A percentile compares a stretch with the other conserved stretches of the same genome.
Evolutionary conservation across 2,113 vertebrate species (phyloP).

Genomic region (Chunga burmeisteri): DNA sequence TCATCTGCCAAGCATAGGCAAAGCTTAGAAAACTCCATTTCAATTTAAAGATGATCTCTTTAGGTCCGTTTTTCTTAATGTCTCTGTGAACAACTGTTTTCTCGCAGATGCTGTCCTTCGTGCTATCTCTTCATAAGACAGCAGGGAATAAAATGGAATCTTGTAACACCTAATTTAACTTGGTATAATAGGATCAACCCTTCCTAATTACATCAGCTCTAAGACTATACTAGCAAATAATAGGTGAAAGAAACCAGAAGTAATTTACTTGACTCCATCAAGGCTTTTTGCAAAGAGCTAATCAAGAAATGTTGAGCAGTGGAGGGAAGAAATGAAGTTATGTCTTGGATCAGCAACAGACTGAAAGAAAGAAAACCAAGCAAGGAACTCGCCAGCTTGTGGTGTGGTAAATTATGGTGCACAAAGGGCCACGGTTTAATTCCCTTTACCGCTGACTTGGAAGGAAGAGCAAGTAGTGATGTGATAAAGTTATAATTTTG

Average conservation of each 20-base stretch:
- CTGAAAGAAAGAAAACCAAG: background rate
- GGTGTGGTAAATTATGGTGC: background rate
- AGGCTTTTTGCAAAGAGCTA: background rate
- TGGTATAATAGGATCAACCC: background rate
- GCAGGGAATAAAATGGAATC: constrained; percentile 10
- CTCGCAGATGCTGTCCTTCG: background rate
- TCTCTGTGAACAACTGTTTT: background rate
- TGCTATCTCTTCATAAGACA: background rate
- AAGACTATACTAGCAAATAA: constrained; percentile 1
- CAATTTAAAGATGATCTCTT: background rate
- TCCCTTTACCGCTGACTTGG: background rate
- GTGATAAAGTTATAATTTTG: background rate
- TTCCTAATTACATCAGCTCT: background rate
- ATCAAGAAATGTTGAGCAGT: background rate
- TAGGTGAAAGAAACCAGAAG: constrained; percentile 22
- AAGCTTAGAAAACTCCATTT: constrained; percentile 1
- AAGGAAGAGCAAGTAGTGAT: background rate
- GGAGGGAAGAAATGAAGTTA: background rate
- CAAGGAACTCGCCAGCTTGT: background rate
- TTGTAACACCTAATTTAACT: constrained; percentile 26
- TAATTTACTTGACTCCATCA: background rate
- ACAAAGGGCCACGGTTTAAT: background rate
- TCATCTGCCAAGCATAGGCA: background rate
- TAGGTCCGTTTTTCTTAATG: background rate
- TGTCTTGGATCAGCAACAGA: background rate